Percentiles rank a stretch among this genome's conserved stretches.
phyloP scores from a whole-genome alignment of 2,797 vertebrate genomes.

The Malacoraja senta region DNA sequence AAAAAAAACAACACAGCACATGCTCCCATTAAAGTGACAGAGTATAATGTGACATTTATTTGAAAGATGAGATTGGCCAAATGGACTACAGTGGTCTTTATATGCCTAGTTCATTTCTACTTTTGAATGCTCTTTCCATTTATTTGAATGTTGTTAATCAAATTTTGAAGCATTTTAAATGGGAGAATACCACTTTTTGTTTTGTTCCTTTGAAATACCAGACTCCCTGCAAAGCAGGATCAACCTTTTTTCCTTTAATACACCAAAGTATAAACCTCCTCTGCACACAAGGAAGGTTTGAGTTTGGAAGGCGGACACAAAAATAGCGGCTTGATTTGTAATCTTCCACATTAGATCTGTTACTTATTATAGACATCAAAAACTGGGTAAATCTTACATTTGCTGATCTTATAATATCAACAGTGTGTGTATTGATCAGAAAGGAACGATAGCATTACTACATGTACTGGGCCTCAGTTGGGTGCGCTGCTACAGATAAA shows the following conservation, averaged over 20 bases:
- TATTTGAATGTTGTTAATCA: neutral
- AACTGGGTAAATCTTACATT: neutral
- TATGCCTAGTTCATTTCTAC: neutral
- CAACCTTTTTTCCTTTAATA: neutral
- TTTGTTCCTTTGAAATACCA: neutral
- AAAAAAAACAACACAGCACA: neutral
- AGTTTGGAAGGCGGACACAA: neutral
- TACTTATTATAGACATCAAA: neutral
- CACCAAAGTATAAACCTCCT: neutral
- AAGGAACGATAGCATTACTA: neutral
- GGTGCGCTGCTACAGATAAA: neutral
- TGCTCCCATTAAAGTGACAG: neutral
- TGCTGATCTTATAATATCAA: neutral
- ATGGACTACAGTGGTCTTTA: neutral
- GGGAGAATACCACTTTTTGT: neutral
- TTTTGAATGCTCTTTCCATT: neutral
- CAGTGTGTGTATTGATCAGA: neutral
- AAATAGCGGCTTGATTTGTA: neutral
- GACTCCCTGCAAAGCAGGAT: no score
- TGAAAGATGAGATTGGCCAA: neutral
- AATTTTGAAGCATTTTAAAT: neutral
- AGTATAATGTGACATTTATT: neutral
- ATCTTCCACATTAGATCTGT: neutral
- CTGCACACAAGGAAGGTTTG: neutral
- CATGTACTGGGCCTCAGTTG: neutral